Evolutionary conservation across 2,797 vertebrate genomes (phyloP).

Genomic region (Ciconia nigra): DNA sequence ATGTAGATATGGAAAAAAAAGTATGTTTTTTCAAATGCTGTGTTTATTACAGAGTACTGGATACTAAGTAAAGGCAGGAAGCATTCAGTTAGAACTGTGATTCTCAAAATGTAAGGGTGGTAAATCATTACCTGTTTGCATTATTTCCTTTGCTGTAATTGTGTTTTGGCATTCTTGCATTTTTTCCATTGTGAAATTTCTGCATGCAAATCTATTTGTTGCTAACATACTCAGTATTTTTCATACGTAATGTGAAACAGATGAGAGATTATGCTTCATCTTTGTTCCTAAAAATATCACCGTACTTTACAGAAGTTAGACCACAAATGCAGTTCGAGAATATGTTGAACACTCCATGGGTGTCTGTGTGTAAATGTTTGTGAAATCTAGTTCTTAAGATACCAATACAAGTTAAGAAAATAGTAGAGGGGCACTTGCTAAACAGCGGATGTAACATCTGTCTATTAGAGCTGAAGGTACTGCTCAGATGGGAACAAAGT

Average conservation of each 20-base stretch:
- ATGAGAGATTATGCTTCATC: not conserved
- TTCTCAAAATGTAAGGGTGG: not conserved
- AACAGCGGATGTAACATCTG: not conserved
- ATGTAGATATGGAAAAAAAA: not conserved
- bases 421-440: not conserved
- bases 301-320: not conserved
- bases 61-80: not conserved
- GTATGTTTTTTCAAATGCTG: not conserved
- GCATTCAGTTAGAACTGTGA: not conserved
- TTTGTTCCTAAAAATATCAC: slow-evolving; percentile 7
- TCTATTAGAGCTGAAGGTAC: not conserved
- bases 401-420: not conserved
- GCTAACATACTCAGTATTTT: not conserved
- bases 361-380: not conserved
- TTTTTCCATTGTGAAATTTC: not conserved
- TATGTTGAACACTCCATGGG: not conserved
- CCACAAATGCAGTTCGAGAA: not conserved
- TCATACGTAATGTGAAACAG: not conserved
- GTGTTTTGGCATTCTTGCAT: not conserved
- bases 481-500: not conserved
- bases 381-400: not conserved
- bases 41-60: not conserved
- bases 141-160: not conserved
- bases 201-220: not conserved
- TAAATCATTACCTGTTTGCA: not conserved